Percentiles rank a stretch among this genome's conserved stretches.
Evolutionary conservation across 2,113 vertebrate species (phyloP).

Genomic region (Pollimyrus isidori): DNA sequence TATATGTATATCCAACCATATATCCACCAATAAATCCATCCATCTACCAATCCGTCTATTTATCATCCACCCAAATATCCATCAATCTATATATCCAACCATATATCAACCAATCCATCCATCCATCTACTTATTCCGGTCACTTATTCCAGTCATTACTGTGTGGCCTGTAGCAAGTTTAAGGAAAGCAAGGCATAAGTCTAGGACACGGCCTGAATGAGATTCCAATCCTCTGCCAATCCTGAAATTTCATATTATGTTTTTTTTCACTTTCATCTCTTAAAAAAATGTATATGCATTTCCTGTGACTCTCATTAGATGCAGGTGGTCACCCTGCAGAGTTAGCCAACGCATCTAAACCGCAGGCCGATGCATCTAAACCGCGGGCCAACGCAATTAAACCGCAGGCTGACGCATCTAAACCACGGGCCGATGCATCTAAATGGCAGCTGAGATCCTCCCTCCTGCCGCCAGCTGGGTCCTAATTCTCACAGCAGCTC

Average conservation of each 20-base stretch:
- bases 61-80: neutral
- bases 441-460: neutral
- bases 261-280: neutral
- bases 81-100: neutral
- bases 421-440: neutral
- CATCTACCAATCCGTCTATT: neutral
- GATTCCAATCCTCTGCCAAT: neutral
- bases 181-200: neutral
- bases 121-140: neutral
- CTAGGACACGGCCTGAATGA: neutral
- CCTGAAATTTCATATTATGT: neutral
- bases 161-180: neutral
- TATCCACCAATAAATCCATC: neutral
- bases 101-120: neutral
- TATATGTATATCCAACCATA: neutral
- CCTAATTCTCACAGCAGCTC: neutral
- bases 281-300: neutral
- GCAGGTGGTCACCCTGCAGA: neutral
- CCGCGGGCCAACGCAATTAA: neutral
- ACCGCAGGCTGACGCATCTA: neutral
- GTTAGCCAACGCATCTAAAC: neutral
- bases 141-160: neutral
- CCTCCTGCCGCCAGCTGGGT: neutral
- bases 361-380: neutral
- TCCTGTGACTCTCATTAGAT: neutral